Base-by-base conservation (phyloP, 2,113 vertebrate genomes). In the Platichthys flesus region DNA sequence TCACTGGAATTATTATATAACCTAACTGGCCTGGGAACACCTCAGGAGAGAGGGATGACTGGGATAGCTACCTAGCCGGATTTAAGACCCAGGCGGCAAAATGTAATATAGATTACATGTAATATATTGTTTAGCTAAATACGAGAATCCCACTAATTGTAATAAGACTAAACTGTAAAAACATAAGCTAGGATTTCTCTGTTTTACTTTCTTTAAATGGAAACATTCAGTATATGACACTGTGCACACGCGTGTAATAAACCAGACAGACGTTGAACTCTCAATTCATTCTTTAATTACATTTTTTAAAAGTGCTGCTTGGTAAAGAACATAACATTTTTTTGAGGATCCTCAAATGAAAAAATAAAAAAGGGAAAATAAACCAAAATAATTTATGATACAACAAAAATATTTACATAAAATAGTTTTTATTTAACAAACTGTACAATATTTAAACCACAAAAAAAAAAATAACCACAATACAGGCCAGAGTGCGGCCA, bases 371-470 rank as follows among this genome's bases (percentile, higher is more conserved):
- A 57, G 57, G 57, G 60, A 62, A 58, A 68, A 81, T 23, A 78
- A 6, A 68, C 68, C 75, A 91, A 90, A 93, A 94, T 94, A 94
- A 94, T 90, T 94, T 93, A 93, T 90, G 57, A 84, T 86, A 92
- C 82, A 91, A 88, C 84, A 91, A 88, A 76, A 90, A 89, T 82
- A 90, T 91, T 62, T 82, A 89, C 82, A 89, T 66, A 90, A 74
- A 90, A 91, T 83, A 90, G 89, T 60, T 91, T 28, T 63, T 81
- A 88, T 59, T 63, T 66, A 74, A 74, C 78, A 78, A 79, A 81
- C 40, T 92, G 71, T 88, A 91, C 87, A 92, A 66, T 73, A 88
- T 85, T 87, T 84, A 83, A 85, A 76, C 49, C 42, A 73, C 26
- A 47, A 72, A 57, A 86, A 79, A 68, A 28, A 47, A 15, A 45